These are phyloP conservation scores for Vultur gryphus DNA, from an alignment of 2,797 vertebrate species.

Conservation along the genomic window DNA sequence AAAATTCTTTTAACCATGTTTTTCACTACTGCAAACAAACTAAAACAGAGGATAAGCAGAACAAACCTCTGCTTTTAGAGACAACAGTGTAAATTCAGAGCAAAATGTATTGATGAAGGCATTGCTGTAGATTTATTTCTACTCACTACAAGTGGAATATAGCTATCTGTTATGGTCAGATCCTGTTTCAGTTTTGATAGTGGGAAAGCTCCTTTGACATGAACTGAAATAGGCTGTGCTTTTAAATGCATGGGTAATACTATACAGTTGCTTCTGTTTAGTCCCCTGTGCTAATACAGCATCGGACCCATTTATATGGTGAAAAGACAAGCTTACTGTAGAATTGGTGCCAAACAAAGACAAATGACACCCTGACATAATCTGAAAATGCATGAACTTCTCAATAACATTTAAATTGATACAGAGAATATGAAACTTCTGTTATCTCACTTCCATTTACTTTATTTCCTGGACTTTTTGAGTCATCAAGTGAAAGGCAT, in stretches of 20 bases:
- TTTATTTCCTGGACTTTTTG: not conserved
- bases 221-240: not conserved
- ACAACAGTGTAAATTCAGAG: not conserved
- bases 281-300: not conserved
- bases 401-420: constrained; percentile 5
- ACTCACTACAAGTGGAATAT: not conserved
- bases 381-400: constrained; percentile 23
- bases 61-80: not conserved
- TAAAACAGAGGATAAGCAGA: not conserved
- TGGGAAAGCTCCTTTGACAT: constrained; percentile 6
- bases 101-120: not conserved
- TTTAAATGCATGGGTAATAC: not conserved
- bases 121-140: constrained; percentile 1
- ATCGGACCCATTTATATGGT: not conserved
- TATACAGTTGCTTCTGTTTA: not conserved
- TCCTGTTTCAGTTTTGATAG: not conserved
- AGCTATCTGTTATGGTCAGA: not conserved
- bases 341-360: constrained; percentile 5
- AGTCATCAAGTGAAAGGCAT: not conserved
- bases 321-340: not conserved
- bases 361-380: not conserved
- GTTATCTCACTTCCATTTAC: not conserved
- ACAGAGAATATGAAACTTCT: not conserved
- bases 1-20: not conserved
- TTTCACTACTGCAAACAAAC: not conserved